These are phyloP conservation scores for Drosophila takahashii DNA, from an alignment of 1,140 invertebrate species.

Conservation along the genomic window DNA sequence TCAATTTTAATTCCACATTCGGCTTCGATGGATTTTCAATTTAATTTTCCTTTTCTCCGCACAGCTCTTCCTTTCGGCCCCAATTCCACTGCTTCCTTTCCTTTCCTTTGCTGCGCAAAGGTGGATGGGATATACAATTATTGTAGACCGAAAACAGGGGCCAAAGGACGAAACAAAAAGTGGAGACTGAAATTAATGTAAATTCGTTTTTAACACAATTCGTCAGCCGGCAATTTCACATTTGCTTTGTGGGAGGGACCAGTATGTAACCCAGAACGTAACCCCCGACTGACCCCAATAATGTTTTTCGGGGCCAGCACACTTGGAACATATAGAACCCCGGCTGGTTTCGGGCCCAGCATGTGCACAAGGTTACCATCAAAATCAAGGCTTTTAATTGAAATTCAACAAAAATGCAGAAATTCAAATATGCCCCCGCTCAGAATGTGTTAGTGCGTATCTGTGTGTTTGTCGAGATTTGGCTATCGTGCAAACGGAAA, in stretches of 20 bases:
- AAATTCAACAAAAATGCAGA: constrained; percentile 76
- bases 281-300: constrained; percentile 39
- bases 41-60: constrained; percentile 45
- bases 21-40: constrained; percentile 59
- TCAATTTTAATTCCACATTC: constrained; percentile 63
- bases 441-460: constrained; percentile 10
- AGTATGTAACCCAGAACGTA: constrained; percentile 7
- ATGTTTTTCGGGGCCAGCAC: constrained; percentile 14
- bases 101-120: constrained; percentile 24
- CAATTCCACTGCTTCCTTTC: constrained; percentile 17
- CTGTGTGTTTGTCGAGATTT: constrained; percentile 36
- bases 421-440: constrained; percentile 46
- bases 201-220: constrained; percentile 77
- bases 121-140: constrained; percentile 45
- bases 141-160: constrained; percentile 38
- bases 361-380: constrained; percentile 70
- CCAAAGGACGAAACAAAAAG: constrained; percentile 50
- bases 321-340: constrained; percentile 13
- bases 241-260: constrained; percentile 58
- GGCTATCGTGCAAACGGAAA: constrained; percentile 38
- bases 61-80: constrained; percentile 11
- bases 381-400: constrained; percentile 83
- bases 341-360: constrained; percentile 33
- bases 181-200: constrained; percentile 72
- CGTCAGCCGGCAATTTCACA: constrained; percentile 64